Evolutionary conservation across 2,888 invertebrate species (phyloP), one percentile per base, ranked within the genome.

Genomic region (Caenorhabditis uteleia): DNA sequence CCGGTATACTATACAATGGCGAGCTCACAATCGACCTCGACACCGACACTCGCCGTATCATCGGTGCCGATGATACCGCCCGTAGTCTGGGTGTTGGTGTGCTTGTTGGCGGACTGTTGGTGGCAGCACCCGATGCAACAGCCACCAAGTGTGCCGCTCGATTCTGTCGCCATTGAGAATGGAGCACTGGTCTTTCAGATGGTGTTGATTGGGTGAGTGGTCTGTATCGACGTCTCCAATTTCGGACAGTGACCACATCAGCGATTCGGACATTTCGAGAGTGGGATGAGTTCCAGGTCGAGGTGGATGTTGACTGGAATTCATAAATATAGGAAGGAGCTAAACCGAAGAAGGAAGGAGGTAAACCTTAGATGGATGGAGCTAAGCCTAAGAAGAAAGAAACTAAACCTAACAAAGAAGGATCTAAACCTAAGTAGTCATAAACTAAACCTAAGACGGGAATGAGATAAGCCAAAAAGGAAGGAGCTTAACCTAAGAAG

Each of bases 1-100:
- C 75, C 0, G 74, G 74, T n/a, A 75, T 75, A 62, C 71, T 69
- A 65, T 75, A 75, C 29, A 75, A 50, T 6, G 75, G 73, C n/a
- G 67, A 67, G 51, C 74, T 72, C 43, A 74, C 74, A 49, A 71
- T 58, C 7, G 68, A 68, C 16, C 65, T 64, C 1, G 75, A 75
- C 14, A 74, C 68, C 31, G 72, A 72, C 20, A 67, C 50, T 18
- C 75, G 46, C 1, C 75, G 54, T 8, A 71, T 67, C 53, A 64
- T 53, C 7, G 73, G 71, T 2, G 72, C 71, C 8, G 70, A 68
- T 7, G 61, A 61, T n/a, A 68, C 68, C 27, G 59, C 56, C 18
- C 74, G 51, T 21, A 75, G 45, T 18, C 69, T 40, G 5, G 45
- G 67, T 3, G 47, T 25, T 1, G 39, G 44, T 8, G 45, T 45